phyloP scores from a whole-genome alignment of 2,797 vertebrate species.

The Psittacula echo region DNA sequence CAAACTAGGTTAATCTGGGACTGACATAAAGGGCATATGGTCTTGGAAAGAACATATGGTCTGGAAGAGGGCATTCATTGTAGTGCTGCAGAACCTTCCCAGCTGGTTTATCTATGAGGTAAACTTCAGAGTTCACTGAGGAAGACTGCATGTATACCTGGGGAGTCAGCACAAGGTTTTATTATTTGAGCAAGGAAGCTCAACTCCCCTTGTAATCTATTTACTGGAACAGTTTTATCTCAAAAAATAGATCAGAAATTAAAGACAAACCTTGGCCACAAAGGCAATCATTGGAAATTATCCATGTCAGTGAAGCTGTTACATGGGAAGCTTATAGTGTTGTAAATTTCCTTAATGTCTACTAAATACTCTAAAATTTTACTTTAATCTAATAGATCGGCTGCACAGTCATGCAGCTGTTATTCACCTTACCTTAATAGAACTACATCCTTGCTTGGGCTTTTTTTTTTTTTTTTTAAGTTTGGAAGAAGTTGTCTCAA shows the following conservation, averaged over 20 bases:
- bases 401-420: neutral
- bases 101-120: neutral
- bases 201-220: neutral
- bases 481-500: neutral
- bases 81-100: neutral
- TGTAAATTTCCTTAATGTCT: neutral
- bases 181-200: neutral
- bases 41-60: constrained; percentile 27
- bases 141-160: neutral
- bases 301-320: neutral
- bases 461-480: neutral
- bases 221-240: neutral
- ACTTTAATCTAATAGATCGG: neutral
- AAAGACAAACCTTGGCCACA: neutral
- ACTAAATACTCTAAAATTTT: neutral
- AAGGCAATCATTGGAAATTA: neutral
- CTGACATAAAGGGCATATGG: constrained; percentile 32
- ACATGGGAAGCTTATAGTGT: neutral
- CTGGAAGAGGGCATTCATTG: neutral
- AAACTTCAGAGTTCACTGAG: neutral
- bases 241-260: neutral
- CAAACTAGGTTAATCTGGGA: constrained; percentile 59
- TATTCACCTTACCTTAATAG: neutral
- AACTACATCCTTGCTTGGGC: neutral
- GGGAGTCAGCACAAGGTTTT: neutral